These are phyloP conservation scores for Protophormia terraenovae DNA, from an alignment of 2,888 invertebrate species.

Conservation along the genomic window DNA sequence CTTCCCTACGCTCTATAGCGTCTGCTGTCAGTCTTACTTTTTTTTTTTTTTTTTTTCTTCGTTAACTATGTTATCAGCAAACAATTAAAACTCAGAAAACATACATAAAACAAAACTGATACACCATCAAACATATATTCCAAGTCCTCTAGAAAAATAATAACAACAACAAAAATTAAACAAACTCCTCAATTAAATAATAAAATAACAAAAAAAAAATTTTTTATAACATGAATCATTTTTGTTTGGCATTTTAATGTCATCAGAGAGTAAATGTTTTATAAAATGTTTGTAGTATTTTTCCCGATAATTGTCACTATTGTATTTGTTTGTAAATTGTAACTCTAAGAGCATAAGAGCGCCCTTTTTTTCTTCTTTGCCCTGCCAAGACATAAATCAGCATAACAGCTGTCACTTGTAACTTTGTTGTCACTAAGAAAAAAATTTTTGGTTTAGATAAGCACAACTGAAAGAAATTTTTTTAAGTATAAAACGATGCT, in stretches of 20 bases:
- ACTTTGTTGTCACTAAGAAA: conserved; percentile 36
- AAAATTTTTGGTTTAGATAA: conserved; percentile 38
- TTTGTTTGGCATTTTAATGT: conserved; percentile 40
- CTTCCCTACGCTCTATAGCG: neutral
- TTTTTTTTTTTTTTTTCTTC: too few relatives aligned
- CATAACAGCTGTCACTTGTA: conserved; percentile 57
- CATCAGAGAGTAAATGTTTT: neutral
- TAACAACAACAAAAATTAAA: conserved; percentile 1
- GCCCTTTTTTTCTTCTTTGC: neutral
- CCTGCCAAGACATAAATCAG: conserved; percentile 57
- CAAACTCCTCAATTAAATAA: too few relatives aligned
- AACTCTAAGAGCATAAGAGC: neutral
- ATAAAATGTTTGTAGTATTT: neutral
- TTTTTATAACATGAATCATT: conserved; percentile 58
- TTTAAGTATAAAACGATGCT: too few relatives aligned
- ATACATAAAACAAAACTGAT: conserved; percentile 42
- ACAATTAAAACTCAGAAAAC: conserved; percentile 64
- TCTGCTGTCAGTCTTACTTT: conserved; percentile 54
- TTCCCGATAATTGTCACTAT: conserved; percentile 33
- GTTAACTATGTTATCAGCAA: conserved; percentile 66
- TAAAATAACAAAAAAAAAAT: neutral
- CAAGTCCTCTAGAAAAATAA: neutral
- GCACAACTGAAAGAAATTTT: neutral
- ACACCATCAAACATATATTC: conserved; percentile 17
- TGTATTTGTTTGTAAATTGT: too few relatives aligned